phyloP scores from a whole-genome alignment of 2,113 vertebrate genomes.

The Elaphurus davidianus region DNA sequence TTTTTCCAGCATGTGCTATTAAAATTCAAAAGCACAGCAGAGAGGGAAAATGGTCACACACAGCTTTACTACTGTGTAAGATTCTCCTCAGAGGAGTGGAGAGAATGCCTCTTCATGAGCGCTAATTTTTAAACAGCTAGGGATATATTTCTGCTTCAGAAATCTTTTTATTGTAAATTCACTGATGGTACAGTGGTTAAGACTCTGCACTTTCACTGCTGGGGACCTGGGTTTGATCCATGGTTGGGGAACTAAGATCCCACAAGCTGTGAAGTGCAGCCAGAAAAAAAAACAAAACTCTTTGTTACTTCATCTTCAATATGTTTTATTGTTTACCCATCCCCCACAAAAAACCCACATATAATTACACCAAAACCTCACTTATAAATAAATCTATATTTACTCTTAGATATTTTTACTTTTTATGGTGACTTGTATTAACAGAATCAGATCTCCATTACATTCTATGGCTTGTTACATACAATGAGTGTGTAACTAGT shows the following conservation, averaged over 20 bases:
- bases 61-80: background rate
- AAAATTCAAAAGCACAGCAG: constrained; percentile 12
- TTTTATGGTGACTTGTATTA: background rate
- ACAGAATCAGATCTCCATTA: background rate
- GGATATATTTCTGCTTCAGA: background rate
- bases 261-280: background rate
- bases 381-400: background rate
- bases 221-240: background rate
- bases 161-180: background rate
- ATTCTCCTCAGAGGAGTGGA: background rate
- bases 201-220: background rate
- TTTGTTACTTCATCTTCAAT: background rate
- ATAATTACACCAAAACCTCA: background rate
- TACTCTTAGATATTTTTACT: background rate
- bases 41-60: background rate
- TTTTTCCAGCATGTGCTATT: background rate
- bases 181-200: background rate
- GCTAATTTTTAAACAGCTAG: background rate
- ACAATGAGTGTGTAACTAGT: background rate
- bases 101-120: background rate
- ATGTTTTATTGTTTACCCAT: background rate
- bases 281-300: background rate
- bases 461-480: background rate
- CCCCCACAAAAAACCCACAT: background rate
- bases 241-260: background rate